phyloP scores from a whole-genome alignment of 2,888 invertebrate species.

The Plemyria rubiginata region DNA sequence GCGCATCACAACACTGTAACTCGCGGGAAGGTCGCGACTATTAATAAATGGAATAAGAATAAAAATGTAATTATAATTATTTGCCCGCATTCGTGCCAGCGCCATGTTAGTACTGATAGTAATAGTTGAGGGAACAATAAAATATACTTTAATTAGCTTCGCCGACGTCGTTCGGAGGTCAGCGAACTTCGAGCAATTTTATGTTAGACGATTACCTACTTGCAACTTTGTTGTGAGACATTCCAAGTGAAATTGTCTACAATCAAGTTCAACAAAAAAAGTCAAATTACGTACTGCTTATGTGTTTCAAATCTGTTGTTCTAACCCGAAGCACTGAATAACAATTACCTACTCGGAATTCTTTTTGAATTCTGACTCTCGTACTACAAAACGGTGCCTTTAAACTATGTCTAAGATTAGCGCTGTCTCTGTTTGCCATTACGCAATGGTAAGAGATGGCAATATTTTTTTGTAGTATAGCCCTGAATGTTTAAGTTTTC shows the following conservation, averaged over 20 bases:
- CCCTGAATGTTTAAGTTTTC: too few relatives aligned
- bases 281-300: too few relatives aligned
- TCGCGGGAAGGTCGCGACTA: slow-evolving; percentile 42
- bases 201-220: slow-evolving; percentile 40
- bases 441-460: too few relatives aligned
- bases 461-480: too few relatives aligned
- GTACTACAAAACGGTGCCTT: too few relatives aligned
- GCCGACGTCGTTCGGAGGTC: slow-evolving; percentile 55
- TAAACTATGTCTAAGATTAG: too few relatives aligned
- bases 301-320: too few relatives aligned
- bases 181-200: slow-evolving; percentile 48
- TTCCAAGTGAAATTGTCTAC: not conserved
- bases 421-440: too few relatives aligned
- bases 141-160: slow-evolving; percentile 81
- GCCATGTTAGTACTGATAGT: slow-evolving; percentile 71
- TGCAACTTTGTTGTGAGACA: slow-evolving; percentile 18
- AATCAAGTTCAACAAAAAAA: too few relatives aligned
- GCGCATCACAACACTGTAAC: slow-evolving; percentile 39
- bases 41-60: slow-evolving; percentile 75
- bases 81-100: slow-evolving; percentile 79
- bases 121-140: slow-evolving; percentile 80
- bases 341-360: too few relatives aligned
- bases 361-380: too few relatives aligned
- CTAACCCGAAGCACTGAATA: too few relatives aligned
- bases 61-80: slow-evolving; percentile 80